Conservation (phyloP, 2,113 vertebrate species). For the Brachyistius frenatus region DNA sequence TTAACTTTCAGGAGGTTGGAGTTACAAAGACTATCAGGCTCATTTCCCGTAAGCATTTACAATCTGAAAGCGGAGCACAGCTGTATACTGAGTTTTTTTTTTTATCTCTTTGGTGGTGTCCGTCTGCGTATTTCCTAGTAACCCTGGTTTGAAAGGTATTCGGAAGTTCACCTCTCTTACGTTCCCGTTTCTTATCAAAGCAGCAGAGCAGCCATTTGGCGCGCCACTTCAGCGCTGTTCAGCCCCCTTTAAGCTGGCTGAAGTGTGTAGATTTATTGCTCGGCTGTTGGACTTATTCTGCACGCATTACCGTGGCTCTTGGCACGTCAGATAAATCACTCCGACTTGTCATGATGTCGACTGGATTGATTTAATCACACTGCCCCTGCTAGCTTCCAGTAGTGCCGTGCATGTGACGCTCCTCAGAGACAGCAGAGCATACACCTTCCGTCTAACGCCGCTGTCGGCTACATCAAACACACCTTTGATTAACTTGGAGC, state of each 20-base stretch:
- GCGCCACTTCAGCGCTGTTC: slow-evolving; percentile 54
- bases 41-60: not conserved
- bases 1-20: not conserved
- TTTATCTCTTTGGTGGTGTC: not conserved
- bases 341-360: slow-evolving; percentile 70
- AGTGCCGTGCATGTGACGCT: slow-evolving; percentile 34
- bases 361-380: slow-evolving; percentile 74
- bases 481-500: slow-evolving; percentile 78
- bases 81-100: not conserved
- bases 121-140: not conserved
- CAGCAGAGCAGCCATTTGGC: slow-evolving; percentile 43
- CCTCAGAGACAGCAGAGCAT: slow-evolving; percentile 20
- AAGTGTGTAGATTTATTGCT: slow-evolving; percentile 71
- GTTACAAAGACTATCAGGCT: not conserved
- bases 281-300: slow-evolving; percentile 65
- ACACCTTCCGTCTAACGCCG: slow-evolving; percentile 54
- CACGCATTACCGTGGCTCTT: slow-evolving; percentile 57
- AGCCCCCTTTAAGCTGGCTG: slow-evolving; percentile 51
- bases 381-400: slow-evolving; percentile 28
- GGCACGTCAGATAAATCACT: slow-evolving; percentile 70
- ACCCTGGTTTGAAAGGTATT: not conserved
- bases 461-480: slow-evolving; percentile 72
- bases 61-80: not conserved
- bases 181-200: slow-evolving; percentile 1
- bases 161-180: slow-evolving; percentile 1